A percentile compares a stretch with the other conserved stretches of the same genome.
These are phyloP conservation scores for Xylota sylvarum DNA, from an alignment of 2,888 invertebrate genomes.

Conservation along the genomic window DNA sequence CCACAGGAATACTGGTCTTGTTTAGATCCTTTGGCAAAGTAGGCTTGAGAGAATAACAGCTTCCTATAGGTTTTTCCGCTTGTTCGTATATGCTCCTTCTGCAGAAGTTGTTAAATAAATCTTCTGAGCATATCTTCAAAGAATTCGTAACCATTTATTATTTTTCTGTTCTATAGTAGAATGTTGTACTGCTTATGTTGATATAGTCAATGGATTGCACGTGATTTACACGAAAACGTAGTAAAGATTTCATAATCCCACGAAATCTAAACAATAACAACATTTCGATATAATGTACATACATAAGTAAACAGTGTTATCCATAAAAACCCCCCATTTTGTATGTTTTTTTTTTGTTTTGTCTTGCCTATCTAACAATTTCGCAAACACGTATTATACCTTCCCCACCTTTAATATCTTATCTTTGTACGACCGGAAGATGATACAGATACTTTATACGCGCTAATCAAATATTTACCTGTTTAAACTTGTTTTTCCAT, in stretches of 20 bases:
- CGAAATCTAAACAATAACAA: background rate
- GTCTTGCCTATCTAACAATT: slow-evolving; percentile 26
- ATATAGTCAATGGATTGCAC: background rate
- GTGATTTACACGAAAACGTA: background rate
- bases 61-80: too few species aligned
- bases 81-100: too few species aligned
- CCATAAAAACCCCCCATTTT: slow-evolving; percentile 2
- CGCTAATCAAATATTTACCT: slow-evolving; percentile 62
- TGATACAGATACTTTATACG: slow-evolving; percentile 53
- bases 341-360: background rate
- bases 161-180: too few species aligned
- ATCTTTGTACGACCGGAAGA: slow-evolving; percentile 69
- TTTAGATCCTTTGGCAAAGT: too few species aligned
- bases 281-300: background rate
- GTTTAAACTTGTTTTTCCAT: slow-evolving; percentile 40
- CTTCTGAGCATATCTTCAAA: too few species aligned
- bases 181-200: too few species aligned
- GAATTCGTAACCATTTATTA: too few species aligned
- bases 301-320: slow-evolving; percentile 15
- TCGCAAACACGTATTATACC: slow-evolving; percentile 43
- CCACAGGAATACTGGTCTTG: too few species aligned
- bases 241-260: background rate
- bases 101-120: too few species aligned
- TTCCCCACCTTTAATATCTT: slow-evolving; percentile 49
- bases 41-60: too few species aligned